Base-by-base conservation (phyloP, 2,888 invertebrate genomes). In the Orthonychiurus folsomi region DNA sequence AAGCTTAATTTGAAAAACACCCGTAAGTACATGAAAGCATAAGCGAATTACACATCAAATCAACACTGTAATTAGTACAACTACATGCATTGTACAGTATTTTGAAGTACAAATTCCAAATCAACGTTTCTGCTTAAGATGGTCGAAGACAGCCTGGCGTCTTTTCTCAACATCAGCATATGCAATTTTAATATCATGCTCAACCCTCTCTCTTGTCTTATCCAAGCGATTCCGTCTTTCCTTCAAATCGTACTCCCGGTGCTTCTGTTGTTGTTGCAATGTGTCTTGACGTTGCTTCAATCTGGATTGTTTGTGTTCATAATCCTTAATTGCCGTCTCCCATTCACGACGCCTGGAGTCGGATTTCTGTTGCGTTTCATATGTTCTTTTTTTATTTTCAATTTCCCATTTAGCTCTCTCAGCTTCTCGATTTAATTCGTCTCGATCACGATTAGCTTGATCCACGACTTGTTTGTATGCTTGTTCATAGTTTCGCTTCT, bases 241-340 rank as follows among this genome's bases (percentile, higher is more conserved):
- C 48, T 48, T 48, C 48, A 48, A 48, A 15, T 48, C 48, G n/a
- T 48, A 48, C 12, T 48, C 48, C 12, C 12, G 12, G 15, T n/a
- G 48, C n/a, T 48, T 48, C 48, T 48, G 48, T 48, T 48, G 12
- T n/a, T 48, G 48, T 48, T 48, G 15, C 48, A 48, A 48, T 15
- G 12, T 48, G n/a, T n/a, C n/a, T 48, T n/a, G 12, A 12, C 15
- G 12, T 48, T 48, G 48, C n/a, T 48, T 48, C 48, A 48, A 48
- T 48, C 48, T 48, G 12, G 12, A 12, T 48, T 48, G 48, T 48
- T 48, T 48, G 15, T n/a, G 12, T 48, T 48, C 15, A 48, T 48
- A 48, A 48, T 48, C 48, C 48, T 15, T n/a, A 12, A 48, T n/a
- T 48, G 48, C 48, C n/a, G 12, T 12, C 12, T 48, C n/a, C 48